phyloP scores from a whole-genome alignment of 2,888 invertebrate genomes.

The Tinea pellionella region DNA sequence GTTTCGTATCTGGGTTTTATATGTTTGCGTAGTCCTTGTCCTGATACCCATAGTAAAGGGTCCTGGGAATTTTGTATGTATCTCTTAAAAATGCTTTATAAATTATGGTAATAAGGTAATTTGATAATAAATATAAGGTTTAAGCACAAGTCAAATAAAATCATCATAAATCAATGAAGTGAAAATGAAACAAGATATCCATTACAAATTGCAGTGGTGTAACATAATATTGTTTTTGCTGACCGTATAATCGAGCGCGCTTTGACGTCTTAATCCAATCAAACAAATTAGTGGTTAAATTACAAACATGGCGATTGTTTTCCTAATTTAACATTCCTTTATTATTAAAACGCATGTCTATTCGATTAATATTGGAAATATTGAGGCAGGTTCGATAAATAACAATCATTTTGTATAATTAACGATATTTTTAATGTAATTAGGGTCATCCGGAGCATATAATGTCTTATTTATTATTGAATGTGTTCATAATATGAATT shows the following conservation, averaged over 20 bases:
- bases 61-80: no score
- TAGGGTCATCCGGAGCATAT: constrained; percentile 1
- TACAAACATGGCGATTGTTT: constrained; percentile 37
- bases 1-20: no score
- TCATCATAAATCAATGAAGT: constrained; percentile 31
- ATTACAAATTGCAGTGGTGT: background rate
- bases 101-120: background rate
- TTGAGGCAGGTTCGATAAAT: constrained; percentile 47
- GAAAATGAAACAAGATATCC: constrained; percentile 5
- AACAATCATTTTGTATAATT: constrained; percentile 17
- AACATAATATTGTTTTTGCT: constrained; percentile 38
- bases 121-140: background rate
- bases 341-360: no score
- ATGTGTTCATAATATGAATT: background rate
- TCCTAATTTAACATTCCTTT: constrained; percentile 30
- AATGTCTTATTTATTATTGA: background rate
- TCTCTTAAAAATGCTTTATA: no score
- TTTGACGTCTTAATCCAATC: constrained; percentile 67
- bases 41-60: no score
- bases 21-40: no score
- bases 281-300: constrained; percentile 50
- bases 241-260: constrained; percentile 45
- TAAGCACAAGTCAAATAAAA: constrained; percentile 27
- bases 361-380: constrained; percentile 41
- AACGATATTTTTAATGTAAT: constrained; percentile 11